Evolutionary conservation across 2,113 vertebrate species (phyloP).

Genomic region (Rhineura floridana): DNA sequence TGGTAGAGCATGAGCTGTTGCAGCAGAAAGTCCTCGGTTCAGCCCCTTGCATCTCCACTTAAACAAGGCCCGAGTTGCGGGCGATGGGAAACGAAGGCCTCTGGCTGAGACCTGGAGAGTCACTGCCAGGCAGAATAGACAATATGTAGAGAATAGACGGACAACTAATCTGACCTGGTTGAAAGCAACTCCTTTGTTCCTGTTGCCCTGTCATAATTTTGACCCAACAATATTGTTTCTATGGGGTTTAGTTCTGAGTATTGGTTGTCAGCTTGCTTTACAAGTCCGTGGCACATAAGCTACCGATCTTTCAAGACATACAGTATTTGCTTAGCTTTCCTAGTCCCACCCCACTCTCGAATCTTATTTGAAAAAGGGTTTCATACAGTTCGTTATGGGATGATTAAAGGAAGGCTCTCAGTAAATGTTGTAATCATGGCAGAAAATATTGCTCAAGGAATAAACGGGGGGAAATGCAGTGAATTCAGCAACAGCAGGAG

Average conservation of each 20-base stretch:
- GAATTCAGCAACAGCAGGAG: background rate
- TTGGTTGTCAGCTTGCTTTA: background rate
- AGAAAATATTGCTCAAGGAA: background rate
- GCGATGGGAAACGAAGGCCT: background rate
- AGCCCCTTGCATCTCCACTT: background rate
- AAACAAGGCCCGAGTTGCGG: background rate
- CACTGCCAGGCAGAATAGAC: background rate
- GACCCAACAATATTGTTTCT: fast-evolving
- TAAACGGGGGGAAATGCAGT: background rate
- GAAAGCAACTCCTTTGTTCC: background rate
- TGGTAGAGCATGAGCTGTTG: background rate
- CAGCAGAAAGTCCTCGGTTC: background rate
- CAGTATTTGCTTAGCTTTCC: background rate
- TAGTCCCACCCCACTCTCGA: constrained; percentile 1
- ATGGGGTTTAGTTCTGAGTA: fast-evolving
- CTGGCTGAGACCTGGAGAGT: background rate
- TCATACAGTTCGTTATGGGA: background rate
- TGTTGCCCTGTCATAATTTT: background rate
- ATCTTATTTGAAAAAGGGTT: background rate
- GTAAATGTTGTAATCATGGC: background rate
- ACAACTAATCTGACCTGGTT: background rate
- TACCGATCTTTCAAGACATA: background rate
- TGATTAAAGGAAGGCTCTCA: constrained; percentile 6
- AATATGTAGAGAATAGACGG: background rate
- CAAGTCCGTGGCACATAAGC: background rate